These are phyloP conservation scores for Turritopsis rubra DNA, from an alignment of 30 jellyfish, hydroid and myxozoan species.

Conservation along the genomic window DNA sequence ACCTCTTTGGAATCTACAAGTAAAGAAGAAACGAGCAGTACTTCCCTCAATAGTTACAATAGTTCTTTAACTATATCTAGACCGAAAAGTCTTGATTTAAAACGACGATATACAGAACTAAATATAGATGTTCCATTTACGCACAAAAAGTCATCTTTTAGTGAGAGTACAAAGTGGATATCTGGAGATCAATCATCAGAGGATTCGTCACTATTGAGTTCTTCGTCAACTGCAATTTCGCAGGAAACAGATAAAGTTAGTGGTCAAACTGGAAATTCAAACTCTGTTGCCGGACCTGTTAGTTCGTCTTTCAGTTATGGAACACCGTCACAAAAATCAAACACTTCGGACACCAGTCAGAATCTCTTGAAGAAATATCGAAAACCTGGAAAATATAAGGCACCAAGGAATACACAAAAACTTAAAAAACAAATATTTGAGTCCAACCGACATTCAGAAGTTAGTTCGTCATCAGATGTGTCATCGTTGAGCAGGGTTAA, in stretches of 20 bases:
- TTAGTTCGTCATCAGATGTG: background rate
- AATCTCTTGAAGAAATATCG: background rate
- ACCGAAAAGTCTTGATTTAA: slow-evolving; percentile 21
- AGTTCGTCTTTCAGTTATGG: background rate
- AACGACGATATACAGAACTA: slow-evolving; percentile 9
- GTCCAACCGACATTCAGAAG: no score
- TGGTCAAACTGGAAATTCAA: background rate
- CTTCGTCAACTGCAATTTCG: background rate
- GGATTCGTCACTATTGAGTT: background rate
- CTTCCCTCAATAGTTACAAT: background rate
- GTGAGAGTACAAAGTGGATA: background rate
- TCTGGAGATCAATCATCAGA: background rate
- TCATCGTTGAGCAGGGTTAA: background rate
- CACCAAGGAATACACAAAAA: background rate
- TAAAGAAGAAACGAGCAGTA: background rate
- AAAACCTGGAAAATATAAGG: background rate
- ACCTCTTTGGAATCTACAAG: background rate
- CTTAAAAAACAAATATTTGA: background rate
- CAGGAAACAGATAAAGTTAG: background rate
- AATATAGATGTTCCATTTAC: background rate
- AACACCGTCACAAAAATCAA: background rate
- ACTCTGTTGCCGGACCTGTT: background rate
- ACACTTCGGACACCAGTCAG: background rate
- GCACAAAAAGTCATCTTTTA: background rate
- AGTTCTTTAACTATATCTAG: background rate